Evolutionary conservation across 2,113 vertebrate genomes (phyloP).

Genomic region (Monarcha castaneiventris): DNA sequence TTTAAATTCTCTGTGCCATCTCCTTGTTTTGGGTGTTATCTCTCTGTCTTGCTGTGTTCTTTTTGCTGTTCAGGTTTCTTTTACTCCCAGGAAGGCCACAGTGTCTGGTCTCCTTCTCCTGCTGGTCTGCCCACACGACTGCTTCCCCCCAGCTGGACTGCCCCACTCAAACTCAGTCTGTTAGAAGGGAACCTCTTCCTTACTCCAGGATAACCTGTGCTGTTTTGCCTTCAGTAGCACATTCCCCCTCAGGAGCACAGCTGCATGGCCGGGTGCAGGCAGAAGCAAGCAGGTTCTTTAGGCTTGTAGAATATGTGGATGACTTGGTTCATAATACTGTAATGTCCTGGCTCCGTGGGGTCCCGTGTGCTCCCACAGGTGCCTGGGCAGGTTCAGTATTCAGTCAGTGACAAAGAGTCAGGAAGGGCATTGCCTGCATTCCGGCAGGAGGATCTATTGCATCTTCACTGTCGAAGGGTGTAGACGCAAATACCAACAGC

Average conservation of each 20-base stretch:
- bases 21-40: neutral
- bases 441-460: no score
- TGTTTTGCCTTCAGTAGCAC: neutral
- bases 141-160: neutral
- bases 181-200: neutral
- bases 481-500: no score
- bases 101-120: neutral
- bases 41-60: neutral
- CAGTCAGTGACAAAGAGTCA: no score
- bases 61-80: neutral
- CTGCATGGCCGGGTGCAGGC: neutral
- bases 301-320: neutral
- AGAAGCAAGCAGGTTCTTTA: neutral
- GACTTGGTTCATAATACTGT: neutral
- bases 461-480: no score
- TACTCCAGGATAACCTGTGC: neutral
- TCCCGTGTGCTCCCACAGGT: no score
- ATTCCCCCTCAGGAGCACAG: neutral
- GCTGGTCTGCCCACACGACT: neutral
- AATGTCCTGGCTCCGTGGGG: no score
- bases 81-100: neutral
- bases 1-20: neutral
- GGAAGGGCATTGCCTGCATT: no score
- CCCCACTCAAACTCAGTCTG: neutral
- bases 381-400: no score